Conservation (phyloP, 2,113 vertebrate genomes). For the Cavia porcellus region DNA sequence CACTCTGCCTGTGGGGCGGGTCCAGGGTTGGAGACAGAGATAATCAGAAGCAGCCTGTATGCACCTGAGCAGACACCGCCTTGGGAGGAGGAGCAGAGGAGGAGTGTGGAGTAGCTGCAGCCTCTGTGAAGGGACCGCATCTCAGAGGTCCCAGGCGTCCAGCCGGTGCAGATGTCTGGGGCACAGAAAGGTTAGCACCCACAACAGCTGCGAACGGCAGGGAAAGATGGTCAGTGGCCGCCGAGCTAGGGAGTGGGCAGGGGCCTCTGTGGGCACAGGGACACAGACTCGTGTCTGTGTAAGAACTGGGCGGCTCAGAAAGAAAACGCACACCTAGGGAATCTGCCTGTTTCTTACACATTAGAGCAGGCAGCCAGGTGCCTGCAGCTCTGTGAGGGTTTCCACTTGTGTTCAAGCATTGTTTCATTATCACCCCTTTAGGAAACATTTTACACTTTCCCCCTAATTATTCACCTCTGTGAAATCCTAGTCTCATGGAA, state of each 20-base stretch:
- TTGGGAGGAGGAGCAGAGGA: neutral
- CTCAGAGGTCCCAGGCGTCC: neutral
- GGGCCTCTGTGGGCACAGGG: fast-evolving
- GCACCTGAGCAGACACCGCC: neutral
- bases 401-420: neutral
- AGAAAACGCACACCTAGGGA: neutral
- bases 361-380: neutral
- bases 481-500: neutral
- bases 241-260: too few species aligned
- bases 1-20: neutral
- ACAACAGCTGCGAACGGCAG: neutral
- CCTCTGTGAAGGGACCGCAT: neutral
- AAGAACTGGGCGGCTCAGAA: neutral
- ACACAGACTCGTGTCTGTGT: neutral
- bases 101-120: neutral
- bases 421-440: neutral
- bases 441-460: neutral
- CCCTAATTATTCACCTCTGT: neutral
- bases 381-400: neutral
- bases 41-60: too few species aligned
- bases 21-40: neutral
- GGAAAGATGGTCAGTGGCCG: too few species aligned
- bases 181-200: neutral
- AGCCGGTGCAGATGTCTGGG: neutral
- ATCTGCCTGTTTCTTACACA: neutral